Evolutionary conservation across 2,797 vertebrate genomes (phyloP).

Genomic region (Anolis apletophallus): DNA sequence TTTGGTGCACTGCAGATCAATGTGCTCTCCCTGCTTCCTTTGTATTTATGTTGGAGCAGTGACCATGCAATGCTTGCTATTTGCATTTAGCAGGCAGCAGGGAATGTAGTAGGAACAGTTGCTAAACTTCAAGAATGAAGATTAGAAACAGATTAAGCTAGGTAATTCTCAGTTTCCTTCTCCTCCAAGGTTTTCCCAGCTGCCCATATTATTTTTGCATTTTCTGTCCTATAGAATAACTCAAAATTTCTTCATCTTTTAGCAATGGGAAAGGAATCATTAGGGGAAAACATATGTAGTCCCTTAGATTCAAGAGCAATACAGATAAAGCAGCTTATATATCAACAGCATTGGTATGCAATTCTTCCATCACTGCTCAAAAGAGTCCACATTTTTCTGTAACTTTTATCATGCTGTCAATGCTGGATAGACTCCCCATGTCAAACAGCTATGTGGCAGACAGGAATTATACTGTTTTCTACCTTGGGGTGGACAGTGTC

Average conservation of each 20-base stretch:
- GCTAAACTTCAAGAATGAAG: not conserved
- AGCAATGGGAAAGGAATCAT: slow-evolving; percentile 6
- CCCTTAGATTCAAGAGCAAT: slow-evolving; percentile 39
- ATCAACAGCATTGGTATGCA: slow-evolving; percentile 32
- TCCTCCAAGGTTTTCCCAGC: not conserved
- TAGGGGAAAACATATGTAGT: slow-evolving; percentile 39
- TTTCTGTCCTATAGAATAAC: not conserved
- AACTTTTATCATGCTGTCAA: slow-evolving; percentile 62
- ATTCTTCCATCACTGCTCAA: not conserved
- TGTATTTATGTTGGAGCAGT: slow-evolving; percentile 3
- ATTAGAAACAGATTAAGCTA: not conserved
- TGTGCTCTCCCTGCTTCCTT: not conserved
- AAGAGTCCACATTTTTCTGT: slow-evolving; percentile 34
- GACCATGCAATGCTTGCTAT: not conserved
- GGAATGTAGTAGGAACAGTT: not conserved
- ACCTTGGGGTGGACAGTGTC: no score
- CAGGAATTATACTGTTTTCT: not conserved
- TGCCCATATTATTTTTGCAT: not conserved
- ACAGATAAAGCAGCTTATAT: slow-evolving; percentile 37
- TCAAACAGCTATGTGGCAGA: not conserved
- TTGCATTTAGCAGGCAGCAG: not conserved
- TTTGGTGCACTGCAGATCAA: slow-evolving; percentile 22
- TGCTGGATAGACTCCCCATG: slow-evolving; percentile 1
- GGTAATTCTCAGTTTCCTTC: not conserved
- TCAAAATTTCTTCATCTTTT: not conserved